Evolutionary conservation across 2,888 invertebrate species (phyloP), one percentile per base, ranked within the genome.

Genomic region (Xanthia togata): DNA sequence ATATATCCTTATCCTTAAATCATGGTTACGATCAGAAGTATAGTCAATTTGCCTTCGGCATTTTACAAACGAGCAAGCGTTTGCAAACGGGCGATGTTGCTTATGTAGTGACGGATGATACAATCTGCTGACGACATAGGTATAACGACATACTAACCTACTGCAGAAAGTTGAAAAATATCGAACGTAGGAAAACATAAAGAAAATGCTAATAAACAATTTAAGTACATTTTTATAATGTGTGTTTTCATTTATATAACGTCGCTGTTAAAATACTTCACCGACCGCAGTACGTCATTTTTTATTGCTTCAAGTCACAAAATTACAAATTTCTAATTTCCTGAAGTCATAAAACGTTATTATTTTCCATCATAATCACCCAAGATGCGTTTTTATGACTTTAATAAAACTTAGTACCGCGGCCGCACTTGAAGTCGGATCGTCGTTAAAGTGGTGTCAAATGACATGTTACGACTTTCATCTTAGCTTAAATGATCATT

Each of bases 251-350:
- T 38, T 63, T 70, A 55, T 57, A 83, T 62, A 41, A 11, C 47
- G 55, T 47, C 44, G 47, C 63, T 57, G 71, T 59, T 68, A 50
- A 79, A 80, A 83, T 50, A 60, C 47, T 4, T 8, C 23, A 41
- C 20, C 26, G 14, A 63, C 73, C 73, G 68, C 76, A 47, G 35
- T 72, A 47, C 41, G 63, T 59, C 64, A 73, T 53, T 72, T 79
- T 85, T 84, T 81, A 86, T 78, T 74, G 63, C 69, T 59, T n/a
- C 71, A 83, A 73, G 79, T 79, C 76, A 72, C 78, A 85, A 71
- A 70, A 81, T 88, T 79, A 85, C 77, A 79, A 83, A 83, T 87
- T 83, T 85, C 76, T 85, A 87, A 87, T 87, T 87, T 87, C 85
- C 88, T 83, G 55, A 67, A 76, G 70, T 53, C 78, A 67, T 88